Conservation (phyloP, 1,140 invertebrate genomes). For the Oryzaephilus surinamensis region DNA sequence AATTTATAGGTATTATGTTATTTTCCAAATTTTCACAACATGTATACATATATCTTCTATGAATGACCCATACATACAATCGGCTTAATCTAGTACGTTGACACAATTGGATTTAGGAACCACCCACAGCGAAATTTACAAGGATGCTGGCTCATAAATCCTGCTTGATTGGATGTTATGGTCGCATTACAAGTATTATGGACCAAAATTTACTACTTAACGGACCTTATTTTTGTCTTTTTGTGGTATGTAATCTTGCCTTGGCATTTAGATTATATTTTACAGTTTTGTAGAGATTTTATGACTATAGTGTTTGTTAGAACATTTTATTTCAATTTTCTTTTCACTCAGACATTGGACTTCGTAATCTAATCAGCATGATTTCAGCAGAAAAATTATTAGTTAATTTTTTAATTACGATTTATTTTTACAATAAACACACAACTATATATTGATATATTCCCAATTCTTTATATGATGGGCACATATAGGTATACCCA, state of each 20-base stretch:
- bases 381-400: no score
- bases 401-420: no score
- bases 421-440: no score
- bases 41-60: background rate
- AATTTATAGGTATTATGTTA: no score
- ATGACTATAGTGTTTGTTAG: no score
- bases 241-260: no score
- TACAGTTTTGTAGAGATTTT: no score
- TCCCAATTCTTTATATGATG: background rate
- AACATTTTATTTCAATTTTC: no score
- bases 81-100: conserved; percentile 33
- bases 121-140: conserved; percentile 35
- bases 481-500: background rate
- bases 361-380: no score
- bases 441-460: background rate
- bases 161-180: conserved; percentile 37
- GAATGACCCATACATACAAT: conserved; percentile 21
- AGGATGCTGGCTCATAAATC: conserved; percentile 32
- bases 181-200: conserved; percentile 35
- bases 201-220: conserved; percentile 29
- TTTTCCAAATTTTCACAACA: background rate
- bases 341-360: no score
- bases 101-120: conserved; percentile 35
- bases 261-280: no score
- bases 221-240: conserved; percentile 13